Percentiles rank a stretch among this genome's conserved stretches.
Conservation (phyloP, 2,888 invertebrate species). For the Xylota sylvarum region DNA sequence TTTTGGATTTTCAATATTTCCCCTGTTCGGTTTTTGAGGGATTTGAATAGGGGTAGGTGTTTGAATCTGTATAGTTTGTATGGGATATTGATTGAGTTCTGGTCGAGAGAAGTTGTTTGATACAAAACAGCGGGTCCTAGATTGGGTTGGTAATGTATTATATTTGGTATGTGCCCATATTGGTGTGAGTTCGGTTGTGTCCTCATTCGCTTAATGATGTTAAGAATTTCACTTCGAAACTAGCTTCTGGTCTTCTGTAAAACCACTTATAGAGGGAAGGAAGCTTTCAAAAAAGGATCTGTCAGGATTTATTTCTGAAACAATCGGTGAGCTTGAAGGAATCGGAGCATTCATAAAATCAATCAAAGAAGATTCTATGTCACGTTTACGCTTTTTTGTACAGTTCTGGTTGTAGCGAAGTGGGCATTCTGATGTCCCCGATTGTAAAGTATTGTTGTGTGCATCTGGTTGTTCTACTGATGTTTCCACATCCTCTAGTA, state of each 20-base stretch:
- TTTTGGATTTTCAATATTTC: neutral
- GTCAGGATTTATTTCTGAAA: constrained; percentile 22
- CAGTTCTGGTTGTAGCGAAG: constrained; percentile 13
- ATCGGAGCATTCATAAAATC: constrained; percentile 25
- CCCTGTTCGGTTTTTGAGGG: neutral
- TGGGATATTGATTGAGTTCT: constrained; percentile 17
- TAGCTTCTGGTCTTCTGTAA: constrained; percentile 43
- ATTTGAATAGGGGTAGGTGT: neutral
- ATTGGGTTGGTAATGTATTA: neutral
- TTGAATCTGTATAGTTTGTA: neutral
- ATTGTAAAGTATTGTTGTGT: constrained; percentile 13
- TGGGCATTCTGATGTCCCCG: constrained; percentile 16
- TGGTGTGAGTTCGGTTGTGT: neutral
- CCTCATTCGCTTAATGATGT: constrained; percentile 30
- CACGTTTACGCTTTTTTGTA: constrained; percentile 22
- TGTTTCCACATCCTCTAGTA: neutral
- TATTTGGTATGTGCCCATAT: constrained; percentile 17
- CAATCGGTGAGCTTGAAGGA: constrained; percentile 12
- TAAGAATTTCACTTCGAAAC: constrained; percentile 36
- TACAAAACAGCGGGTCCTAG: neutral
- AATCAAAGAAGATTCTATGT: constrained; percentile 25
- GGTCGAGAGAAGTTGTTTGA: constrained; percentile 4
- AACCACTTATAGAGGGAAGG: constrained; percentile 33
- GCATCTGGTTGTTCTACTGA: constrained; percentile 11
- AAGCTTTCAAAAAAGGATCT: constrained; percentile 40